Evolutionary conservation across 2,113 vertebrate genomes (phyloP).

Genomic region (Notarius quadriscutis): DNA sequence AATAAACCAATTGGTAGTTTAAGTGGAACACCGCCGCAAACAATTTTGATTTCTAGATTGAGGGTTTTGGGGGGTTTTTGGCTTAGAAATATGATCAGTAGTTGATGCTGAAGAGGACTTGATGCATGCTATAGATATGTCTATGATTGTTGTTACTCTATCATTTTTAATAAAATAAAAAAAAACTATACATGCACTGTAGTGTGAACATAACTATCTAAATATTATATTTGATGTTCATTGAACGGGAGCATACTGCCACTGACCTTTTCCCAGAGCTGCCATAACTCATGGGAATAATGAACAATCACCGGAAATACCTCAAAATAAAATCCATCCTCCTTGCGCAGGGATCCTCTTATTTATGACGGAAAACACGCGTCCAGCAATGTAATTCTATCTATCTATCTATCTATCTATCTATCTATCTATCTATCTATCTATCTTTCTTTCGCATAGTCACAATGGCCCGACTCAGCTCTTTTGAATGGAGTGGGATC

Average conservation of each 20-base stretch:
- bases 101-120: neutral
- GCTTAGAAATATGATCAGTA: neutral
- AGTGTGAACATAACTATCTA: neutral
- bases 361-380: slow-evolving; percentile 74
- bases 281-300: slow-evolving; percentile 92
- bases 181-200: neutral
- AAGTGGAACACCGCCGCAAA: neutral
- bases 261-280: slow-evolving; percentile 88
- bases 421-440: slow-evolving; percentile 15
- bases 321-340: slow-evolving; percentile 99
- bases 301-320: slow-evolving; percentile 99
- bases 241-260: slow-evolving; percentile 57
- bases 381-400: slow-evolving; percentile 66
- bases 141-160: neutral
- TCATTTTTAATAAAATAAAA: neutral
- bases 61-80: neutral
- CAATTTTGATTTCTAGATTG: neutral
- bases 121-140: neutral
- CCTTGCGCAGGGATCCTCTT: slow-evolving; percentile 64
- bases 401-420: slow-evolving; percentile 19
- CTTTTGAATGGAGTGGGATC: slow-evolving; percentile 82
- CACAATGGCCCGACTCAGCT: slow-evolving; percentile 80
- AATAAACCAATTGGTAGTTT: neutral
- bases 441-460: slow-evolving; percentile 35
- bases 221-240: neutral